Base-by-base conservation (phyloP, 1,140 invertebrate species). In the Ceratitis capitata region DNA sequence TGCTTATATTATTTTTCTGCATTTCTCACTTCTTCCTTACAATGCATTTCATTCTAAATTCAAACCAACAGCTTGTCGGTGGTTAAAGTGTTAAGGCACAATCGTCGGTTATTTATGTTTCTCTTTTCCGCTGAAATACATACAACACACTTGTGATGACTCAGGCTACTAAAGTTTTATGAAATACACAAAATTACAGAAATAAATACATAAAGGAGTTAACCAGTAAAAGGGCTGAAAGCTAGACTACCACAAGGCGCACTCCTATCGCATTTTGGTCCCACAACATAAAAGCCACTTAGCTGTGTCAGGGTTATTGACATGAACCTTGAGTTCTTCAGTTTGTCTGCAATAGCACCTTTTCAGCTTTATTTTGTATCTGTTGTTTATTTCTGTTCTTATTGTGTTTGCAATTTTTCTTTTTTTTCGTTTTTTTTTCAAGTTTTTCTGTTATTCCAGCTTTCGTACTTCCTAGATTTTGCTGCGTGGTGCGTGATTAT, bases 261-360 rank as follows among this genome's bases (percentile, higher is more conserved):
- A 45, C 69, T 3, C 0, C n/a, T 45, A 23, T 12, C 23, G 9
- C 29, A 23, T 14, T 45, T 45, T 35, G 39, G 16, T 78, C 69
- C n/a, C 69, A 23, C n/a, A n/a, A 19, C 9, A 35, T 9, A 47
- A 19, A 39, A 45, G 39, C 69, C 39, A 42, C 39, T 78, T 47
- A 45, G 35, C 10, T 14, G 69, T 23, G 32, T 78, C 6, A 35
- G 69, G 69, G 69, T 78, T 78, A 78, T 78, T 78, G 69, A 78
- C 69, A 45, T 78, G 69, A 78, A 78, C 69, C 69, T 78, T 78
- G 69, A 78, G 69, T 78, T 78, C 39, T 69, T n/a, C n/a, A n/a
- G 61, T 69, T 12, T 69, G 61, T 39, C 16, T 42, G 39, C n/a
- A 45, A 45, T 42, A 45, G n/a, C 9, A n/a, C 12, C 39, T 16